Evolutionary conservation across 1,140 invertebrate species (phyloP), one percentile per base, ranked within the genome.

Genomic region (Drosophila equinoxialis): DNA sequence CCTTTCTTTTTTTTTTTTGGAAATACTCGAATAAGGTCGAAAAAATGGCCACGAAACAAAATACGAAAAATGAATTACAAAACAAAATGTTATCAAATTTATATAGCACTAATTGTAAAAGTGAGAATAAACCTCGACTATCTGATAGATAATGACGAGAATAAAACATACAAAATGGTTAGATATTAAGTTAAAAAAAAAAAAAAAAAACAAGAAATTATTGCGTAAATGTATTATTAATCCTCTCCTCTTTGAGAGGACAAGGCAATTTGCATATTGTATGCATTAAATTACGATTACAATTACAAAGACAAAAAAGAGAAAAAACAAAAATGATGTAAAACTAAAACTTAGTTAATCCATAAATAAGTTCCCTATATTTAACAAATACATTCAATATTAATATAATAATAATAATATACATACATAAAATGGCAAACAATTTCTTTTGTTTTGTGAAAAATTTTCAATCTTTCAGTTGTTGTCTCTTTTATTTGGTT

Each of bases 191-290:
- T 10, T 23, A 4, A 26, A 10, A 20, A 3, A 8, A 45, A 14
- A 45, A 45, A 14, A 1, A 2, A 45, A 17, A 14, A 17, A 14
- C 35, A 30, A 30, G 30, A 30, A 68, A 61, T 77, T 74, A 62
- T 51, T 62, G 41, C 26, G 8, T 75, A 71, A 73, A 71, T 86
- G 65, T 82, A 78, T 87, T 78, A 68, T 86, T 30, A 54, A 30
- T 54, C 64, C 42, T 54, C 74, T 71, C 66, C 51, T 37, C 62
- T 41, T 26, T 35, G 68, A 77, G 71, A 82, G 73, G 73, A 79
- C 71, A 26, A 80, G 71, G 84, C 81, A 90, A 89, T 89, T 83
- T 71, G 84, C 83, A 87, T 87, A 89, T 55, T 87, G 70, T 89
- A 87, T 89, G 83, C 83, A 77, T 78, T 83, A 87, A 77, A 79